Evolutionary conservation across 1,140 invertebrate species (phyloP), one percentile per base, ranked within the genome.

Genomic region (Wiebesia pumilae): DNA sequence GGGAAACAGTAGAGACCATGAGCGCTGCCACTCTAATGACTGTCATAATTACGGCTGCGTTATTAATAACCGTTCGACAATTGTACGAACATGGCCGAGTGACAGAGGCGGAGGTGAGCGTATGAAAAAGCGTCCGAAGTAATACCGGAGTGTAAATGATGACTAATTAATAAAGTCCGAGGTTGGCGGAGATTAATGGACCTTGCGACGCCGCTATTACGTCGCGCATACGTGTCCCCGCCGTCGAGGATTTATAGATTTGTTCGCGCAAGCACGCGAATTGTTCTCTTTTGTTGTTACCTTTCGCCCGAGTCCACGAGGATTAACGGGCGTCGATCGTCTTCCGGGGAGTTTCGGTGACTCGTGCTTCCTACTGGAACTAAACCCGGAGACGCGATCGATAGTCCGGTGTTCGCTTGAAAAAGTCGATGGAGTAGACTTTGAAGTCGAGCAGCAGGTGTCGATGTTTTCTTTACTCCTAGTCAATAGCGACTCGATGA

Each of bases 261-360:
- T 87, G 87, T 82, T 89, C 81, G 81, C 77, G 86, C 30, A 24
- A 62, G 27, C 58, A 24, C 85, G 88, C 81, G 75, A 69, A 73
- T 87, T 79, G 24, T 27, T 62, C 58, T 62, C 16, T 54, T 21
- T 6, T 47, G 4, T 47, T n/a, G n/a, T n/a, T n/a, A n/a, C 43
- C 43, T 47, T 47, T 47, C 43, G 6, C 16, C 19, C 51, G 51
- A 54, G 51, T 54, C 10, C 16, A 2, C 16, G 19, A 54, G 51
- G 89, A 90, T 88, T 90, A 90, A 90, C 87, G 90, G 89, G 85
- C 86, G 86, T 88, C 88, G 89, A 90, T 90, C 90, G 89, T 90
- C 88, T 89, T 89, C 88, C 69, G 88, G 10, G 47, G 33, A 71
- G 38, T 71, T 71, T 71, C 69, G 19, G 58, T 21, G 27, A 27